phyloP scores from a whole-genome alignment of 2,113 vertebrate species.

The Microcebus griseorufus region DNA sequence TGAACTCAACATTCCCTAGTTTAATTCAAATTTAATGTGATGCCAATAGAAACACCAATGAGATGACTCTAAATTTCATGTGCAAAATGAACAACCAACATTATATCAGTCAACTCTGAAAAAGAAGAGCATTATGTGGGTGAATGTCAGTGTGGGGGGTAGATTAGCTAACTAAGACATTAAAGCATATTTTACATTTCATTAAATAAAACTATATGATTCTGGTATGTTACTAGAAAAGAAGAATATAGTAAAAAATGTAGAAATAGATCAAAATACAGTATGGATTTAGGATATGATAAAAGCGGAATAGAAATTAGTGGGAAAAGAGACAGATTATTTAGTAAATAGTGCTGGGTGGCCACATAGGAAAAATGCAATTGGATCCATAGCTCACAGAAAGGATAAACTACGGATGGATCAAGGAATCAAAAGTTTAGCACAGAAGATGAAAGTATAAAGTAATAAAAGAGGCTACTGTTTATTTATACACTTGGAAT shows the following conservation, averaged over 20 bases:
- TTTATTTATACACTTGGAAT: background rate
- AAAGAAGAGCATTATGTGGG: background rate
- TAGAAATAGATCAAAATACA: background rate
- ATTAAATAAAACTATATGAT: background rate
- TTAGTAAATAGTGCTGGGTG: background rate
- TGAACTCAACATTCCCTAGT: background rate
- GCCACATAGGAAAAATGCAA: background rate
- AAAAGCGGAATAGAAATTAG: background rate
- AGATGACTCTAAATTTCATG: background rate
- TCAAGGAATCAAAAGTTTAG: background rate
- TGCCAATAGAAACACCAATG: background rate
- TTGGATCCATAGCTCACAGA: background rate
- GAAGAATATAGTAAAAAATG: background rate
- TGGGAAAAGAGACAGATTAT: background rate
- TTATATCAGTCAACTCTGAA: background rate
- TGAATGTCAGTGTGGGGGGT: accelerated
- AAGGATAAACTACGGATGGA: background rate
- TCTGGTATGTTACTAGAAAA: background rate
- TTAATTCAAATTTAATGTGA: background rate
- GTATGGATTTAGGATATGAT: background rate
- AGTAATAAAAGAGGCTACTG: background rate
- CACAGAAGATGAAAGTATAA: background rate
- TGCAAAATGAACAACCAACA: background rate
- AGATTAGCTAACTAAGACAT: background rate
- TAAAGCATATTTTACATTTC: background rate